Evolutionary conservation across 2,888 invertebrate species (phyloP).

Genomic region (Muscina levida): DNA sequence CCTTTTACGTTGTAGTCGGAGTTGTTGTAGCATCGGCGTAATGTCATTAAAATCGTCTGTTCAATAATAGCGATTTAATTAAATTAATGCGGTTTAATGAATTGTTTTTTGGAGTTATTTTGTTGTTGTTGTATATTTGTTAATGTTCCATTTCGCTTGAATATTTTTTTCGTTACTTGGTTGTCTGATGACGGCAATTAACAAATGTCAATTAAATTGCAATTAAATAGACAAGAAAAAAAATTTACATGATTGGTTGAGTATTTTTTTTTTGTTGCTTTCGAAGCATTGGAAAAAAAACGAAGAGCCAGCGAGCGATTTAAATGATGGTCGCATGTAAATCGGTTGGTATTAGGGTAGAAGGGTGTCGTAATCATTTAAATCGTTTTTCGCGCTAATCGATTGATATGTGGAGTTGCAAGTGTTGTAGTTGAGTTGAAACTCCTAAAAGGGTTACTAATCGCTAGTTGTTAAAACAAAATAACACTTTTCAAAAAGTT

Average conservation of each 20-base stretch:
- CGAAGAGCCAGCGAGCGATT: no score
- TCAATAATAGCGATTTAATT: conserved; percentile 60
- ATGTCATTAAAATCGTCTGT: conserved; percentile 10
- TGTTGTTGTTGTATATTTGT: background rate
- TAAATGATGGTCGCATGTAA: no score
- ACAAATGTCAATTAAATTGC: conserved; percentile 63
- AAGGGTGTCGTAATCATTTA: no score
- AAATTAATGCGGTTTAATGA: conserved; percentile 60
- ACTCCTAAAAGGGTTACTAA: no score
- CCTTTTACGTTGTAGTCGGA: background rate
- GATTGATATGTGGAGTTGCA: no score
- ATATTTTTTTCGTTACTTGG: conserved; percentile 4
- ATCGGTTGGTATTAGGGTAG: no score
- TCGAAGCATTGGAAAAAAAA: no score
- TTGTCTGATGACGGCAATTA: conserved; percentile 54
- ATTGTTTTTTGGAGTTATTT: conserved; percentile 13
- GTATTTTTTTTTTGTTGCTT: no score
- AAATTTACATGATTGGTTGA: background rate
- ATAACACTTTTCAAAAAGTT: no score
- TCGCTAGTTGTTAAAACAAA: no score
- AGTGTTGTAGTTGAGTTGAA: no score
- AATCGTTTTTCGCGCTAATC: no score
- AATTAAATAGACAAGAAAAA: conserved; percentile 37
- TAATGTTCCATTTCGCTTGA: background rate
- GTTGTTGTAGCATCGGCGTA: background rate